phyloP scores from a whole-genome alignment of 1,140 invertebrate species.

The Drosophila obscura region DNA sequence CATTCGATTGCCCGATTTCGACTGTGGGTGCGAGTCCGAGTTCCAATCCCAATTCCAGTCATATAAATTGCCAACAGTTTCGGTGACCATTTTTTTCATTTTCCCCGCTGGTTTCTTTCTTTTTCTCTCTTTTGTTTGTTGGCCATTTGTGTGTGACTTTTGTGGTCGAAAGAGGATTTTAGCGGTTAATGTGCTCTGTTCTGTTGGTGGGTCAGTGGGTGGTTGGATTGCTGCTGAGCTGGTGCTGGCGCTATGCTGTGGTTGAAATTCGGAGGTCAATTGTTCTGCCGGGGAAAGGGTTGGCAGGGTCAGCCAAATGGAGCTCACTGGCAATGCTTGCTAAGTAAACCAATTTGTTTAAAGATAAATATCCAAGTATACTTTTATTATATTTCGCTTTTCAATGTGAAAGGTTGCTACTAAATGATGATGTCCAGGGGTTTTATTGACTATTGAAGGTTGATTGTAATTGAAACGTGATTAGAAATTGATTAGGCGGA shows the following conservation, averaged over 20 bases:
- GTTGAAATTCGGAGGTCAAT: constrained; percentile 26
- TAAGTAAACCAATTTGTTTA: constrained; percentile 48
- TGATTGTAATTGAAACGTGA: not conserved
- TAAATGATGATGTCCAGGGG: constrained; percentile 27
- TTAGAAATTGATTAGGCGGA: not conserved
- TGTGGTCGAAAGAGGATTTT: constrained; percentile 56
- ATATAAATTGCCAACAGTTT: constrained; percentile 53
- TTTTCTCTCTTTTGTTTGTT: constrained; percentile 14
- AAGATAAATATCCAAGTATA: constrained; percentile 42
- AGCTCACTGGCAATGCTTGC: constrained; percentile 29
- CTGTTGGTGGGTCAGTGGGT: constrained; percentile 1
- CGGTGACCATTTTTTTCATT: constrained; percentile 45
- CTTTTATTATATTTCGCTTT: constrained; percentile 18
- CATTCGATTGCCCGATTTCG: constrained; percentile 39
- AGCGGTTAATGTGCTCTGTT: constrained; percentile 48
- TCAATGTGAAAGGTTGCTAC: constrained; percentile 13
- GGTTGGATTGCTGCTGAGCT: no score
- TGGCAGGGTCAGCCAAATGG: constrained; percentile 27
- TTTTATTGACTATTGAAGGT: not conserved
- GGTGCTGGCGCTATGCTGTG: constrained; percentile 9
- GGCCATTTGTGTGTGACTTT: constrained; percentile 50
- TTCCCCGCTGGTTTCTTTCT: constrained; percentile 6
- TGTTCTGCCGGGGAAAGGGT: constrained; percentile 35
- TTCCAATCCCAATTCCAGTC: not conserved
- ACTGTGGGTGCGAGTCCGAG: constrained; percentile 1